phyloP scores from a whole-genome alignment of 92 coral and sea anemone species.

The Zoanthus solanderi region DNA sequence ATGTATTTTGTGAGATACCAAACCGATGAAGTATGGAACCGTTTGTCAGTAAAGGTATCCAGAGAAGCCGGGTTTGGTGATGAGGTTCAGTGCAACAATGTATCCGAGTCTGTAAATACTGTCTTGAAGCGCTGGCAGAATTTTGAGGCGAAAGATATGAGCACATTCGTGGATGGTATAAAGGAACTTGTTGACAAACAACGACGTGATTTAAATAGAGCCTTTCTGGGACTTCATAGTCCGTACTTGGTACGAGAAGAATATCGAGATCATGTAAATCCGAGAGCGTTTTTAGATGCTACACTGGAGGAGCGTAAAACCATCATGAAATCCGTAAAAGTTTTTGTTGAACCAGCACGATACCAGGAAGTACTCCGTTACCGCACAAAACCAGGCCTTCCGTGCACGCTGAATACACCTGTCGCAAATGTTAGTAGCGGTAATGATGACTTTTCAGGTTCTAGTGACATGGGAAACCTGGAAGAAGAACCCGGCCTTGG shows the following conservation, averaged over 20 bases:
- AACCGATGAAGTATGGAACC: conserved; percentile 44
- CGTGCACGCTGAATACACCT: background rate
- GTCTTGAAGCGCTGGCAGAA: conserved; percentile 67
- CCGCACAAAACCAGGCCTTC: conserved; percentile 17
- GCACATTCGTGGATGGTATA: conserved; percentile 18
- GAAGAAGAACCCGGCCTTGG: background rate
- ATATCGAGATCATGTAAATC: conserved; percentile 37
- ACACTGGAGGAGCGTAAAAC: conserved; percentile 38
- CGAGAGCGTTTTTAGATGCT: conserved; percentile 12
- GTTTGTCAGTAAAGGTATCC: conserved; percentile 50
- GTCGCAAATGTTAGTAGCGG: background rate
- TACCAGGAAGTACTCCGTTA: conserved; percentile 36
- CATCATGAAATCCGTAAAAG: conserved; percentile 29
- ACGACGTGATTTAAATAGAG: background rate
- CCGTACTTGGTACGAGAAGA: conserved; percentile 52
- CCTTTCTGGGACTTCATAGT: conserved; percentile 59
- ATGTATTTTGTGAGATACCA: conserved; percentile 36
- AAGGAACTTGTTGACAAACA: background rate
- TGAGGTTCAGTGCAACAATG: conserved; percentile 53
- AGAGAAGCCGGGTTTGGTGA: conserved; percentile 72
- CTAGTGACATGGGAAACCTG: background rate
- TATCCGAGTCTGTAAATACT: conserved; percentile 59
- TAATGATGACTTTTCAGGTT: conserved; percentile 9
- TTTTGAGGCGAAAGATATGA: conserved; percentile 60
- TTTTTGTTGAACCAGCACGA: conserved; percentile 44